Conservation (phyloP, 2,888 invertebrate genomes). For the Meta bourneti region DNA sequence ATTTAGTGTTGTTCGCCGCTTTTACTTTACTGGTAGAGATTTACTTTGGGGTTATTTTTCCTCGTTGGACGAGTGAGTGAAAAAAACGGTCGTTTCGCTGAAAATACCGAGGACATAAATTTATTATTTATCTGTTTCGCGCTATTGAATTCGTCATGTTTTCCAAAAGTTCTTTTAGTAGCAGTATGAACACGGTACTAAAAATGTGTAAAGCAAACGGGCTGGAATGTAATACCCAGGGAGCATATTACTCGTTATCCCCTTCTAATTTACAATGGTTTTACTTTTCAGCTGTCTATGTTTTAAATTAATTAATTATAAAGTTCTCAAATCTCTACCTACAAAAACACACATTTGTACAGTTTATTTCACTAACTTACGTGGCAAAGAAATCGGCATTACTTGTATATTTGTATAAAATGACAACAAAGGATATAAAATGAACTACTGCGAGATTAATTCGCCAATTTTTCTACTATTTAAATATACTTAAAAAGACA, state of each 20-base stretch:
- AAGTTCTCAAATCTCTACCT: too few relatives aligned
- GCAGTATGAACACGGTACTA: too few relatives aligned
- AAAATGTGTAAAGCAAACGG: too few relatives aligned
- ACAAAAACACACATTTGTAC: too few relatives aligned
- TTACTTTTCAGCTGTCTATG: background rate
- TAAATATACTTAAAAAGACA: too few relatives aligned
- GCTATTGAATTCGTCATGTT: background rate
- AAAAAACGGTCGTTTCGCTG: background rate
- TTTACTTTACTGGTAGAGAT: constrained; percentile 47
- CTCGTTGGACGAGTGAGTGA: background rate
- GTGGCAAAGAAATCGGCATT: too few relatives aligned
- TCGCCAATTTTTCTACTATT: too few relatives aligned
- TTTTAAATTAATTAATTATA: background rate
- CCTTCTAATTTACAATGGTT: background rate
- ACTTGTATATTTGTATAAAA: too few relatives aligned
- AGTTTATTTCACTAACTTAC: too few relatives aligned
- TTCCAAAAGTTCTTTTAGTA: background rate
- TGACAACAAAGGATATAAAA: too few relatives aligned
- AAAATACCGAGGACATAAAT: background rate
- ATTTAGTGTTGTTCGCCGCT: constrained; percentile 42
- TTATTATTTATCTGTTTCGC: background rate
- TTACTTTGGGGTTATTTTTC: background rate
- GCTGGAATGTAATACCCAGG: background rate
- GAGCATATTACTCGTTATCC: background rate
- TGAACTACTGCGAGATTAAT: too few relatives aligned